These are phyloP conservation scores for Pristis pectinata DNA, from an alignment of 2,797 vertebrate species.

Conservation along the genomic window DNA sequence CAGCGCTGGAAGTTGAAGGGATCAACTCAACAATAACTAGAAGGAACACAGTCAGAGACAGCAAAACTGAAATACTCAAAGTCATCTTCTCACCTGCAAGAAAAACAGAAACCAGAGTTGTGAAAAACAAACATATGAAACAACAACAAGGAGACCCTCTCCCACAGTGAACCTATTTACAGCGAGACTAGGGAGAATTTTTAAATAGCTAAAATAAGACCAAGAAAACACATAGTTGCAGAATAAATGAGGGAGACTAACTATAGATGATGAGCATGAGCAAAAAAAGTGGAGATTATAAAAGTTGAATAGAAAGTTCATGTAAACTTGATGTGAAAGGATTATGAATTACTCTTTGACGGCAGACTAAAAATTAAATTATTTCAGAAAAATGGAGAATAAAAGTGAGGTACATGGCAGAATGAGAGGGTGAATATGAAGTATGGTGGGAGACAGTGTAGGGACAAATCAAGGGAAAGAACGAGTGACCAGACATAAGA, in stretches of 20 bases:
- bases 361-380: neutral
- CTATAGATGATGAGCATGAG: neutral
- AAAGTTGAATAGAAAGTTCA: neutral
- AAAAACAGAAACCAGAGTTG: neutral
- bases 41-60: slow-evolving; percentile 90
- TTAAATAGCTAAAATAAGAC: neutral
- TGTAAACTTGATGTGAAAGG: neutral
- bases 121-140: neutral
- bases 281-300: neutral
- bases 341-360: neutral
- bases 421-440: neutral
- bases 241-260: neutral
- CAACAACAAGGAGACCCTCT: neutral
- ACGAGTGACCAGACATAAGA: too few relatives aligned
- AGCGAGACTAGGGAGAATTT: neutral
- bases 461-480: too few relatives aligned
- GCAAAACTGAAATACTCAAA: slow-evolving; percentile 87
- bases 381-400: neutral
- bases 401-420: neutral
- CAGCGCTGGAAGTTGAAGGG: slow-evolving; percentile 89
- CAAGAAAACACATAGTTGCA: neutral
- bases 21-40: slow-evolving; percentile 95
- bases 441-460: neutral
- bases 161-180: neutral
- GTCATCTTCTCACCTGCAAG: slow-evolving; percentile 91